Percentiles rank a stretch among this genome's conserved stretches.
phyloP scores from a whole-genome alignment of 2,113 vertebrate species.

The Hippocampus guttulatus region DNA sequence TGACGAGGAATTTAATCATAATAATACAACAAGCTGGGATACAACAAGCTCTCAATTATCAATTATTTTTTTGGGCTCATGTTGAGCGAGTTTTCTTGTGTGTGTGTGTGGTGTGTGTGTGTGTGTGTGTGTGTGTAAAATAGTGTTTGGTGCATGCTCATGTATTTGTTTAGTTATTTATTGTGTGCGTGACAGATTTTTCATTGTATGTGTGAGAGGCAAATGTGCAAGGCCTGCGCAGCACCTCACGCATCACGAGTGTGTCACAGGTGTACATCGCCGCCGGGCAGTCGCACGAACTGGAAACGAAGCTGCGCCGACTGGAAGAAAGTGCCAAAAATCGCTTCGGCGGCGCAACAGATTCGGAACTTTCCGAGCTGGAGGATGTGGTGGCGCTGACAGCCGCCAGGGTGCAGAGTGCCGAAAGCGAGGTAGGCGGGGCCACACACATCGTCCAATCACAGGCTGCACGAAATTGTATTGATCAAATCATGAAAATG shows the following conservation, averaged over 20 bases:
- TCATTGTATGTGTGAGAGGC: background rate
- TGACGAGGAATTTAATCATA: no score
- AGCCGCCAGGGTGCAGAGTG: constrained; percentile 75
- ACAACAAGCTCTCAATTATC: no score
- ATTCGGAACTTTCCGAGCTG: constrained; percentile 84
- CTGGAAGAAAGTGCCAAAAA: constrained; percentile 64
- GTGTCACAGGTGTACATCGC: constrained; percentile 75
- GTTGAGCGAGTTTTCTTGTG: no score
- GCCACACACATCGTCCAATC: background rate
- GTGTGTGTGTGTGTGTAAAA: background rate
- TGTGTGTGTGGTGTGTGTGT: no score
- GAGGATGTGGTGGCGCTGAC: constrained; percentile 82
- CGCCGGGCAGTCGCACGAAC: constrained; percentile 61
- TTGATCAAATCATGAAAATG: no score
- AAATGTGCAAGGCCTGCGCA: background rate
- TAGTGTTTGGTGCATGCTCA: background rate
- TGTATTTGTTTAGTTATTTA: background rate
- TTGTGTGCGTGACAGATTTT: background rate
- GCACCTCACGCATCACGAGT: background rate
- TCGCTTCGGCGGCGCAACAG: constrained; percentile 62
- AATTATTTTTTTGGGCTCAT: no score
- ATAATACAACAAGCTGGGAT: no score
- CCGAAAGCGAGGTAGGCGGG: constrained; percentile 73
- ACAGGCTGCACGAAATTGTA: background rate
- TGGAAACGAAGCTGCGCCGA: constrained; percentile 58